A percentile compares a stretch with the other conserved stretches of the same genome.
phyloP scores from a whole-genome alignment of 1,140 invertebrate species.

The Zaprionus ornatus region DNA sequence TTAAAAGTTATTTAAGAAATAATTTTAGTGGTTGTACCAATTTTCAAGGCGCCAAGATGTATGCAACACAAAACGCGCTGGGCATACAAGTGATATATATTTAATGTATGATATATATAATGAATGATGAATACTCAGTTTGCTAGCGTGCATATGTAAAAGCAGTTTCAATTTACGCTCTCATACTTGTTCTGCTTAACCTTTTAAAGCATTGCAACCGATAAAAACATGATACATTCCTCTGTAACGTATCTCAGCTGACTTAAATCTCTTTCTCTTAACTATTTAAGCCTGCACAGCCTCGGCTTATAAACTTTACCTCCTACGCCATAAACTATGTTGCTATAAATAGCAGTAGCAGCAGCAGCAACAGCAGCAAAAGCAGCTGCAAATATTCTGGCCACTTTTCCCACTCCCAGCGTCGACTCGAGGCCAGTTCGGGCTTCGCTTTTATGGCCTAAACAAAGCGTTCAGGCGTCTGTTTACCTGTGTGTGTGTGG shows the following conservation, averaged over 20 bases:
- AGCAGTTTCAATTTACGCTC: too few species aligned
- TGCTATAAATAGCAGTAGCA: background rate
- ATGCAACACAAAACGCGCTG: too few species aligned
- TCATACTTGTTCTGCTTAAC: too few species aligned
- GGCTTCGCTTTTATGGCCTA: conserved; percentile 14
- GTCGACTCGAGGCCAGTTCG: background rate
- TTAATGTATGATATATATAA: too few species aligned
- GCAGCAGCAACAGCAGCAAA: background rate
- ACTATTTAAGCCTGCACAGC: background rate
- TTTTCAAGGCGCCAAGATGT: too few species aligned
- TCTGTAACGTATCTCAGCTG: too few species aligned
- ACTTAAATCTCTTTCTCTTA: background rate
- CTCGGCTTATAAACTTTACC: conserved; percentile 1
- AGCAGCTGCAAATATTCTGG: background rate
- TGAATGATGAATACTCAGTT: too few species aligned
- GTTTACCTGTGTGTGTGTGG: background rate
- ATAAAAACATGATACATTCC: too few species aligned
- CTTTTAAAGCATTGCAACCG: background rate
- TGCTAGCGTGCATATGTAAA: too few species aligned
- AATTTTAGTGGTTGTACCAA: too few species aligned
- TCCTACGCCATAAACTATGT: background rate
- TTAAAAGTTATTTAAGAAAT: too few species aligned
- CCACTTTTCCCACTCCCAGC: background rate
- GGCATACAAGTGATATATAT: too few species aligned
- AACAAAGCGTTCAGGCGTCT: background rate